Evolutionary conservation across 1,140 invertebrate genomes (phyloP).

Genomic region (Eupeodes corollae): DNA sequence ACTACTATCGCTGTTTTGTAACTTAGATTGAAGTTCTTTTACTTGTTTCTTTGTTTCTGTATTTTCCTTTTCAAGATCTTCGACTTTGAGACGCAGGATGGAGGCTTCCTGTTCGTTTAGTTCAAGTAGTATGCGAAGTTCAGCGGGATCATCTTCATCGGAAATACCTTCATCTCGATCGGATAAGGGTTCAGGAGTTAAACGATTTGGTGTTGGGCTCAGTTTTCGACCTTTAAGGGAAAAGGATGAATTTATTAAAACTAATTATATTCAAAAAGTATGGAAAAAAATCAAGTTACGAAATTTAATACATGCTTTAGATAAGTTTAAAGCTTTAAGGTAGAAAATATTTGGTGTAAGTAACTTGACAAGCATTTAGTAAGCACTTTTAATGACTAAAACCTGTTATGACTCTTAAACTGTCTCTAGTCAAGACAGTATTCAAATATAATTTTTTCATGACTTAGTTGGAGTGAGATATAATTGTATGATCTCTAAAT

Average conservation of each 20-base stretch:
- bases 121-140: slow-evolving; percentile 68
- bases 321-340: background rate
- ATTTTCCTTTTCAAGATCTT: slow-evolving; percentile 72
- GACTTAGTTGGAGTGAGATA: no score
- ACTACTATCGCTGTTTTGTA: slow-evolving; percentile 14
- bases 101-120: slow-evolving; percentile 79
- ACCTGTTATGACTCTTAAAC: no score
- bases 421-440: no score
- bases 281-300: background rate
- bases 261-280: background rate
- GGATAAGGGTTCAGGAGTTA: slow-evolving; percentile 50
- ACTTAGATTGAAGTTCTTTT: slow-evolving; percentile 62
- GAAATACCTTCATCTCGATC: slow-evolving; percentile 63
- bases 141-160: slow-evolving; percentile 63
- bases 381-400: no score
- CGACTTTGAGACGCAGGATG: slow-evolving; percentile 67
- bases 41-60: slow-evolving; percentile 62
- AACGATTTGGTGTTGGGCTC: slow-evolving; percentile 51
- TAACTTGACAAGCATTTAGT: no score
- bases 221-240: slow-evolving; percentile 45
- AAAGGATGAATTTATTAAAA: no score
- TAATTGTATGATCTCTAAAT: no score
- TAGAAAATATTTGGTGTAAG: no score
- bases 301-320: background rate
- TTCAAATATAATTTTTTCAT: no score